Evolutionary conservation across 2,888 invertebrate species (phyloP), one percentile per base, ranked within the genome.

Genomic region (Seira ritae): DNA sequence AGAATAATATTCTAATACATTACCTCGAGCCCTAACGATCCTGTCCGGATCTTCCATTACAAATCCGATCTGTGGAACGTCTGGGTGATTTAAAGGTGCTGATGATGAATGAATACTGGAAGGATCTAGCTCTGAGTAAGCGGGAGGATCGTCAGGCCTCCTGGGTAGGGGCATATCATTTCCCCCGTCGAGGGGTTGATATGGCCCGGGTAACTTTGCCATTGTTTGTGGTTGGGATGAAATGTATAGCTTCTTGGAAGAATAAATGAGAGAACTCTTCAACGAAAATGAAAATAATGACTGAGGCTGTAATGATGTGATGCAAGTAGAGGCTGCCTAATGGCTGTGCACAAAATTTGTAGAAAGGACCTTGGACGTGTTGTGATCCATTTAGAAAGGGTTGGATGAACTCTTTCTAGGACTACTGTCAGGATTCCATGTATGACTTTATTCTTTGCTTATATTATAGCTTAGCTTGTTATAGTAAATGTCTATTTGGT

Each of bases 401-500:
- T 80, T 80, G 67, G 73, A 22, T 80, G 80, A 80, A 80, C 80
- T 80, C 31, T 72, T 75, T 17, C 4, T n/a, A 31, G 31, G 37
- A 15, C 31, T 42, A 8, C 6, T 42, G 6, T 42, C 12, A 12
- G 42, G 12, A 42, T 42, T 12, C 42, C 12, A 8, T 12, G 12
- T 42, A 42, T 42, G 6, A 8, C 42, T 42, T 42, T 42, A 42
- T 42, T 42, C 6, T 6, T 42, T 42, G 42, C 42, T 42, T 42
- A 42, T 42, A 8, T 42, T 42, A 8, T 42, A 42, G 6, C 42
- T 42, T 42, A 42, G 6, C 12, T 42, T 42, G 42, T 42, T 12
- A 42, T 42, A n/a, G n/a, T n/a, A n/a, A n/a, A n/a, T n/a, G n/a
- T n/a, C n/a, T n/a, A n/a, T n/a, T n/a, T n/a, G n/a, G n/a, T 42